Conservation (phyloP, 2,888 invertebrate species). For the Drosophila fulvimacula region DNA sequence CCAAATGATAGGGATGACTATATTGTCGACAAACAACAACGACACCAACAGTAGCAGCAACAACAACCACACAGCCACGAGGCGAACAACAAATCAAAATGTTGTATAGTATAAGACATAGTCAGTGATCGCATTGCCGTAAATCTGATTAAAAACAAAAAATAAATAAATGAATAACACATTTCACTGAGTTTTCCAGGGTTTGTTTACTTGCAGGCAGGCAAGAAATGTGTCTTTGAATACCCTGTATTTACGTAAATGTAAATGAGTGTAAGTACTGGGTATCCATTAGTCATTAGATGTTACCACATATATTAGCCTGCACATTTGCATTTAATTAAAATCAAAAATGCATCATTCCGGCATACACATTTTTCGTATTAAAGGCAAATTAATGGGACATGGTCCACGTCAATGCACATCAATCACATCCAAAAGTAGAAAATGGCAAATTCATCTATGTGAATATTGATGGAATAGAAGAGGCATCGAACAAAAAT, state of each 20-base stretch:
- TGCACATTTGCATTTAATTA: conserved; percentile 71
- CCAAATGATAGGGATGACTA: conserved; percentile 68
- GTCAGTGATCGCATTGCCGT: conserved; percentile 24
- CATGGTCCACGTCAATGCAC: conserved; percentile 61
- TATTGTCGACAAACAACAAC: conserved; percentile 45
- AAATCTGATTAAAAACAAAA: conserved; percentile 10
- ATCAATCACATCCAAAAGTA: conserved; percentile 67
- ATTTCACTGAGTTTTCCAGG: conserved; percentile 28
- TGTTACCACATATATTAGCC: conserved; percentile 41
- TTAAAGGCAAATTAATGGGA: conserved; percentile 66
- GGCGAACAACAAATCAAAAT: conserved; percentile 52
- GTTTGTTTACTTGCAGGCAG: conserved; percentile 2
- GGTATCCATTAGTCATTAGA: not conserved
- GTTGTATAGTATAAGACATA: conserved; percentile 11
- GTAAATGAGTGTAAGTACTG: not conserved
- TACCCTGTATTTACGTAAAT: not conserved
- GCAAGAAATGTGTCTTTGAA: not conserved
- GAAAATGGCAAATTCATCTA: conserved; percentile 42
- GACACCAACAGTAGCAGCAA: conserved; percentile 25
- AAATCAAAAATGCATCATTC: conserved; percentile 43
- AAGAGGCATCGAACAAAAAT: not conserved
- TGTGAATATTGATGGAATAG: conserved; percentile 10
- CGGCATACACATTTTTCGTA: conserved; percentile 35
- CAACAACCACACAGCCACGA: conserved; percentile 17
- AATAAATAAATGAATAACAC: conserved; percentile 1